Evolutionary conservation across 2,888 invertebrate genomes (phyloP).

Genomic region (Caenorhabditis becei): DNA sequence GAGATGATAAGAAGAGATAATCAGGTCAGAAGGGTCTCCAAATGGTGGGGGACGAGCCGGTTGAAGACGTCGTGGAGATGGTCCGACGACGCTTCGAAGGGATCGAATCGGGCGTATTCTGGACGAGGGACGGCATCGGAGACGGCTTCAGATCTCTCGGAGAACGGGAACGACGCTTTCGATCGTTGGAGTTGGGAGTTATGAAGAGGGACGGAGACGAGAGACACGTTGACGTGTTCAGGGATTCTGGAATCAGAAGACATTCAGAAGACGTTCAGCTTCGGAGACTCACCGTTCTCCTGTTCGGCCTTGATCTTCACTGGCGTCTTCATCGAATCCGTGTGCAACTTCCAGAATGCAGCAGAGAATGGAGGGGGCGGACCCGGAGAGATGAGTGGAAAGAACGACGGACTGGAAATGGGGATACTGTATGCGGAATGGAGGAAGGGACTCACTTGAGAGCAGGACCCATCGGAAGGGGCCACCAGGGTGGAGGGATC

Average conservation of each 20-base stretch:
- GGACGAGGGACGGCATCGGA: slow-evolving; percentile 35
- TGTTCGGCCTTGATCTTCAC: slow-evolving; percentile 28
- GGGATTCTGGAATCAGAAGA: slow-evolving; percentile 28
- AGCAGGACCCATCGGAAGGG: slow-evolving; percentile 23
- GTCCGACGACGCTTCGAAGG: slow-evolving; percentile 50
- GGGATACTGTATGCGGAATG: background rate
- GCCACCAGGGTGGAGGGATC: slow-evolving; percentile 42
- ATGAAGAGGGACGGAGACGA: slow-evolving; percentile 50
- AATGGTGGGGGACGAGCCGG: slow-evolving; percentile 65
- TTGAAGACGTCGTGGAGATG: slow-evolving; percentile 54
- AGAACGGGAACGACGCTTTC: slow-evolving; percentile 12
- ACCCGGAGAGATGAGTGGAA: slow-evolving; percentile 31
- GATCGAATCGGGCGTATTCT: slow-evolving; percentile 59
- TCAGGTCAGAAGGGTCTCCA: slow-evolving; percentile 61
- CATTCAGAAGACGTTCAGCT: too few relatives aligned
- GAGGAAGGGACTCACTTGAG: slow-evolving; percentile 20
- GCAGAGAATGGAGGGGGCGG: slow-evolving; percentile 11
- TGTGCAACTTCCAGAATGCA: slow-evolving; percentile 37
- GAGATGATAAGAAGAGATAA: background rate
- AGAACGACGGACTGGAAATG: slow-evolving; percentile 12
- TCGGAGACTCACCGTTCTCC: slow-evolving; percentile 43
- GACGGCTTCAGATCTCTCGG: slow-evolving; percentile 11
- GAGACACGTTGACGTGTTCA: slow-evolving; percentile 46
- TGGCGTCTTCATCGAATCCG: slow-evolving; percentile 38
- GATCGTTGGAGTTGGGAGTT: slow-evolving; percentile 29